Base-by-base conservation (phyloP, 2,797 vertebrate species). In the Aeoliscus strigatus region DNA sequence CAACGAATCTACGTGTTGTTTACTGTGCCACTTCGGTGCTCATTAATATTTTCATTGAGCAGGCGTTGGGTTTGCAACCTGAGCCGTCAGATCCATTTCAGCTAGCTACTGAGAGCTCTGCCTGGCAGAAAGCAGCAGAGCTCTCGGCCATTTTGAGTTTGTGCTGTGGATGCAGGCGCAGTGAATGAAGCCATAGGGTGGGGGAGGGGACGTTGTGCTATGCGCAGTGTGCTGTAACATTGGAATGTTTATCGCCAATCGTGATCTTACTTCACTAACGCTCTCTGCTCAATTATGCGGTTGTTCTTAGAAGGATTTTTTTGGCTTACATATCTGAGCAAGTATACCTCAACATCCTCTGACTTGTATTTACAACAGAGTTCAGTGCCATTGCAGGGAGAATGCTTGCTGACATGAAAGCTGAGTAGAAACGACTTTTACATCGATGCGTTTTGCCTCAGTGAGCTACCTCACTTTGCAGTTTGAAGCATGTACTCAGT, bases 131-230 rank as follows among this genome's bases (percentile, higher is more conserved):
- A 60, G 52, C 42, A 66, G 71, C 74, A 77, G 62, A 77, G 67
- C 73, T 57, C 63, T 32, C 61, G 54, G 81, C 83, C 85, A 87
- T 87, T 84, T 87, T 86, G 72, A 60, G 76, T 62, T 64, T 64
- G 57, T 70, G 56, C 50, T 67, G 57, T 64, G 61, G 67, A 70
- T 73, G 49, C 57, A 73, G 74, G 44, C 58, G 54, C 66, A 66
- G 64, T 60, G 51, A 76, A 71, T 63, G 74, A 80, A 75, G 63
- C 47, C 21, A 51, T 25, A 39, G 39, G 46, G 33, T 63, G 68
- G 74, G 73, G 78, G 73, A 21, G 73, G 60, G 75, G 30, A 17
- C 30, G 14, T 24, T 65, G 13, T 42, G 51, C 61, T 47, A 41
- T 72, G 72, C 60, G 45, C 66, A 61, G 66, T 66, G 60, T 73